Conservation (phyloP, 2,888 invertebrate genomes). For the Hirtodrosophila alboralis region DNA sequence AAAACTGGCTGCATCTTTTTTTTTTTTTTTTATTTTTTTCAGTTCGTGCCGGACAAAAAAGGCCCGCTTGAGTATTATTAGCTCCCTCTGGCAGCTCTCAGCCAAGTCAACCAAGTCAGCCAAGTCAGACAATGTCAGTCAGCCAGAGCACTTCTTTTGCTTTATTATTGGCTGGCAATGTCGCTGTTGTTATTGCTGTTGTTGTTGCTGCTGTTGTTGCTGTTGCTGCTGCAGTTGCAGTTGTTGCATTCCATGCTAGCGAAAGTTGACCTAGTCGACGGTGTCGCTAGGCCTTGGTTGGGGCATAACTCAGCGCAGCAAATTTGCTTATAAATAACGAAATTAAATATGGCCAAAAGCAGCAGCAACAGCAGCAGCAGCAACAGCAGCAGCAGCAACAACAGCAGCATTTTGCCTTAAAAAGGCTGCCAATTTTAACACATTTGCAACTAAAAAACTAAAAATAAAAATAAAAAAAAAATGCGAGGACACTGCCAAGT, state of each 20-base stretch:
- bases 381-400: conserved; percentile 17
- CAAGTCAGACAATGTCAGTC: conserved; percentile 73
- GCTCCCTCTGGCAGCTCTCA: conserved; percentile 62
- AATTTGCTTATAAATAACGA: conserved; percentile 80
- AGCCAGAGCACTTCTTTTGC: conserved; percentile 78
- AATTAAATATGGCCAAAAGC: conserved; percentile 77
- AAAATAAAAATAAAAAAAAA: too few relatives aligned
- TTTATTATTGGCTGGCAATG: conserved; percentile 79
- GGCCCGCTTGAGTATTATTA: conserved; percentile 70
- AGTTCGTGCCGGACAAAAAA: conserved; percentile 65
- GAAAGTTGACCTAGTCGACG: conserved; percentile 82
- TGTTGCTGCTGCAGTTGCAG: conserved; percentile 50
- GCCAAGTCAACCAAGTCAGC: conserved; percentile 48
- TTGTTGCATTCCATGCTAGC: conserved; percentile 80
- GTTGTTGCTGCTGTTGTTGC: conserved; percentile 39
- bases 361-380: conserved; percentile 24
- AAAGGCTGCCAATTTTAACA: conserved; percentile 66
- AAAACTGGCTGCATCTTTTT: conserved; percentile 31
- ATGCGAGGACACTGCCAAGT: conserved; percentile 16
- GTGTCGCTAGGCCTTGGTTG: conserved; percentile 67
- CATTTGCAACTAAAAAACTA: too few relatives aligned
- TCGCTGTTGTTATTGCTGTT: conserved; percentile 41
- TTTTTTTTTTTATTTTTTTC: too few relatives aligned
- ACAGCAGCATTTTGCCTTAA: conserved; percentile 46
- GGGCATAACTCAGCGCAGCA: conserved; percentile 66